These are phyloP conservation scores for Melanotaenia boesemani DNA, from an alignment of 2,797 vertebrate species.

Conservation along the genomic window DNA sequence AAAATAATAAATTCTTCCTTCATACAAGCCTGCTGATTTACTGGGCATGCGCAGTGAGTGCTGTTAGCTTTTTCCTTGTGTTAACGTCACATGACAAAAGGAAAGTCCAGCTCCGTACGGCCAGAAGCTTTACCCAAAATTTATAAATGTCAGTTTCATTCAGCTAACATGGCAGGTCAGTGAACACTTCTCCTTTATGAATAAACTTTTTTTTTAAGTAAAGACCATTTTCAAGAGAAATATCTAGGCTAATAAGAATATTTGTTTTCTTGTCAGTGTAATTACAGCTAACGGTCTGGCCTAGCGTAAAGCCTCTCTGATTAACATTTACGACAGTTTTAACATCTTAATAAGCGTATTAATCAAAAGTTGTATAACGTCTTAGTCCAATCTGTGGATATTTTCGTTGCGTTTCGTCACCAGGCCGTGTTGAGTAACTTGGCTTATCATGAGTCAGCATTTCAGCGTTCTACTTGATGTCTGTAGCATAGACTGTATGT, in stretches of 20 bases:
- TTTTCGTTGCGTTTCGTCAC: neutral
- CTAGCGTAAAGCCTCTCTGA: constrained; percentile 8
- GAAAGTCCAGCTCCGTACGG: constrained; percentile 40
- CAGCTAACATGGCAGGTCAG: constrained; percentile 75
- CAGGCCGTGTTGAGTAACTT: constrained; percentile 41
- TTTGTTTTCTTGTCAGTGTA: neutral
- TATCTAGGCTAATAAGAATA: neutral
- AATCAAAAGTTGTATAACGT: neutral
- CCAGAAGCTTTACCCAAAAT: constrained; percentile 13
- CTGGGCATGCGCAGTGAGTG: constrained; percentile 71
- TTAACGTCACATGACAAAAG: constrained; percentile 68
- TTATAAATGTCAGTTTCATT: constrained; percentile 31
- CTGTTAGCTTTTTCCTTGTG: constrained; percentile 41
- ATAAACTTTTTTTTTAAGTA: neutral
- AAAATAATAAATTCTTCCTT: neutral
- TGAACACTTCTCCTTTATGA: constrained; percentile 21
- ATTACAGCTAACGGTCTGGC: constrained; percentile 45
- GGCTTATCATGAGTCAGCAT: constrained; percentile 78
- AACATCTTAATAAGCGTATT: rapidly evolving
- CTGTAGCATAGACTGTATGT: neutral
- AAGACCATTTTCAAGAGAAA: neutral
- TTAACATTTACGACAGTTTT: neutral
- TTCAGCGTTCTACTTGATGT: constrained; percentile 45
- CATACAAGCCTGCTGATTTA: neutral
- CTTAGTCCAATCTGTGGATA: neutral